These are phyloP conservation scores for Chymomyza amoena DNA, from an alignment of 2,888 invertebrate species.

Conservation along the genomic window DNA sequence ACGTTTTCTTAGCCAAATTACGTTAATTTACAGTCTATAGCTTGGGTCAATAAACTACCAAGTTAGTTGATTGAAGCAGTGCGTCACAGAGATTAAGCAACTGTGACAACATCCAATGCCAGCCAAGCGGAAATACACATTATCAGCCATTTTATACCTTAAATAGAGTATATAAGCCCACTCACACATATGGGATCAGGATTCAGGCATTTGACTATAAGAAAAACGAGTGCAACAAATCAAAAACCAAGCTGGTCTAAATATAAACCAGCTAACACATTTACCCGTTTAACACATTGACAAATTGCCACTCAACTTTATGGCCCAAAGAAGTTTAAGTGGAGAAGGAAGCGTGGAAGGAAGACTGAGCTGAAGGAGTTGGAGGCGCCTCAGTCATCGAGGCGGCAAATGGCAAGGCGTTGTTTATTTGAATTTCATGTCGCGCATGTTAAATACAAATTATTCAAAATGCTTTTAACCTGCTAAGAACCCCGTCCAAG, in stretches of 20 bases:
- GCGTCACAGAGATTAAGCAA: slow-evolving; percentile 29
- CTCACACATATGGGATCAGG: background rate
- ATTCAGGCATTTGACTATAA: slow-evolving; percentile 56
- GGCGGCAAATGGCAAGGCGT: slow-evolving; percentile 41
- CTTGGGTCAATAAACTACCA: slow-evolving; percentile 42
- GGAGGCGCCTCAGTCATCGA: background rate
- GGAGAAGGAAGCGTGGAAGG: background rate
- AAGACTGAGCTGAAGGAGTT: background rate
- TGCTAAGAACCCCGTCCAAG: slow-evolving; percentile 23
- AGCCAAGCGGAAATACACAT: slow-evolving; percentile 35
- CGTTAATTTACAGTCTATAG: slow-evolving; percentile 52
- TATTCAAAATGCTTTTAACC: slow-evolving; percentile 61
- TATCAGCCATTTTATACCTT: slow-evolving; percentile 41
- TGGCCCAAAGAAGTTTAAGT: slow-evolving; percentile 20
- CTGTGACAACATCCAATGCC: background rate
- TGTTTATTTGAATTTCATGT: slow-evolving; percentile 71
- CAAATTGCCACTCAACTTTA: slow-evolving; percentile 66
- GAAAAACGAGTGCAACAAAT: slow-evolving; percentile 72
- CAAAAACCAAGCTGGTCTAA: slow-evolving; percentile 49
- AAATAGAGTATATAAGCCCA: slow-evolving; percentile 14
- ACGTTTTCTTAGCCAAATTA: slow-evolving; percentile 59
- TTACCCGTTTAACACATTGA: slow-evolving; percentile 65
- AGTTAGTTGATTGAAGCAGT: slow-evolving; percentile 14
- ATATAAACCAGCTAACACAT: slow-evolving; percentile 20
- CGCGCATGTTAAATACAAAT: slow-evolving; percentile 73